Conservation (phyloP, 1,140 invertebrate species). For the Drosophila funebris region DNA sequence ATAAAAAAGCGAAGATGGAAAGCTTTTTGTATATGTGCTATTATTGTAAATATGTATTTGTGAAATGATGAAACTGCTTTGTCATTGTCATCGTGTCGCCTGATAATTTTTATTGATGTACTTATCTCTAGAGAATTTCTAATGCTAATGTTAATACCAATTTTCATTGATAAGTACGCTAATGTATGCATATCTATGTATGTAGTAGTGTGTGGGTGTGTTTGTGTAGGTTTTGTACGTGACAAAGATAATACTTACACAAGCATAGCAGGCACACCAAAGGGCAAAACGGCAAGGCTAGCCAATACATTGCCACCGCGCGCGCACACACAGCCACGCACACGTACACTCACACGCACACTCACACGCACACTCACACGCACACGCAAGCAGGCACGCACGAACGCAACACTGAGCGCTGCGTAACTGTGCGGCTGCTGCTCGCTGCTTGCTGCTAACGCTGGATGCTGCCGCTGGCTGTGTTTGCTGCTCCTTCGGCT, state of each 20-base stretch:
- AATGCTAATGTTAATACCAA: constrained; percentile 42
- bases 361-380: constrained; percentile 14
- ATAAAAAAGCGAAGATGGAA: neutral
- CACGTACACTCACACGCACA: constrained; percentile 11
- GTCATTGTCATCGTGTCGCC: neutral
- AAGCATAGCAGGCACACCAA: constrained; percentile 69
- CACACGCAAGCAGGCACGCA: constrained; percentile 26
- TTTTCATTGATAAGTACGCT: constrained; percentile 51
- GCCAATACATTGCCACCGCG: constrained; percentile 66
- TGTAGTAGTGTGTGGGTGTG: constrained; percentile 3
- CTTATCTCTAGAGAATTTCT: constrained; percentile 18
- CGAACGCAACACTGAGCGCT: constrained; percentile 26
- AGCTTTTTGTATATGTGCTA: neutral
- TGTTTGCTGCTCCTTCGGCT: constrained; percentile 12
- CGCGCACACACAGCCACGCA: constrained; percentile 16
- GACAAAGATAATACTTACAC: constrained; percentile 63
- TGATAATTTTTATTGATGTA: constrained; percentile 11
- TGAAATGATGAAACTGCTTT: neutral
- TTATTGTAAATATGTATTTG: neutral
- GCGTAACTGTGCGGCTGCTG: constrained; percentile 32
- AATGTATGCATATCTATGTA: constrained; percentile 7
- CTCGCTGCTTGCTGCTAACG: constrained; percentile 1
- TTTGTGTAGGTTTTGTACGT: constrained; percentile 18
- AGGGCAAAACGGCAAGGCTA: constrained; percentile 65
- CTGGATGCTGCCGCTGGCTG: constrained; percentile 2